Conservation (phyloP, 1,140 invertebrate species). For the Berghia stephanieae region DNA sequence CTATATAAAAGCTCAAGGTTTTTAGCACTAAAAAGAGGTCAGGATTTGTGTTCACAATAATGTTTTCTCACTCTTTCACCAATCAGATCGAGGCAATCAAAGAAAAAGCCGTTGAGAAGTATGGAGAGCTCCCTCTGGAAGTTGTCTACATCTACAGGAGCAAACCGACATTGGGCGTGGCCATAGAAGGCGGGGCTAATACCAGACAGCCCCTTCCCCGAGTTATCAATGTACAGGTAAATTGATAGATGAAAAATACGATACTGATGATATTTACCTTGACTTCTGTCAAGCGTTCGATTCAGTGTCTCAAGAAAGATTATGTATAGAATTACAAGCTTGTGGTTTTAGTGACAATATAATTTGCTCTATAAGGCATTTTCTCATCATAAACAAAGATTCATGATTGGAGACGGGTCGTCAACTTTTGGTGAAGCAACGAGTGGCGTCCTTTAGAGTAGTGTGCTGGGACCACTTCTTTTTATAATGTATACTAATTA, state of each 20-base stretch:
- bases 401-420: too few species aligned
- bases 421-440: too few species aligned
- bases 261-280: background rate
- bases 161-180: conserved; percentile 92
- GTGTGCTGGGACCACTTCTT: too few species aligned
- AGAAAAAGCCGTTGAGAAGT: conserved; percentile 43
- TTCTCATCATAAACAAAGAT: too few species aligned
- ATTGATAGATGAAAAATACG: conserved; percentile 61
- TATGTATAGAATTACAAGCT: background rate
- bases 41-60: too few species aligned
- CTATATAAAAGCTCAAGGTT: too few species aligned
- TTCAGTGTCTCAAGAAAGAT: background rate
- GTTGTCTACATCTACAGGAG: conserved; percentile 75
- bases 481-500: background rate
- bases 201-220: conserved; percentile 91
- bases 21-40: too few species aligned
- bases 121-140: conserved; percentile 50
- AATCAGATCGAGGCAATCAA: conserved; percentile 34
- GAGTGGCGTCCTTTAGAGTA: too few species aligned
- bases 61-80: background rate
- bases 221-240: conserved; percentile 96
- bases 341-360: background rate
- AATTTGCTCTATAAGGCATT: too few species aligned
- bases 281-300: background rate
- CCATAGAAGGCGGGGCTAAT: conserved; percentile 95